These are phyloP conservation scores for Aplocera efformata DNA, from an alignment of 2,888 invertebrate species.

Conservation along the genomic window DNA sequence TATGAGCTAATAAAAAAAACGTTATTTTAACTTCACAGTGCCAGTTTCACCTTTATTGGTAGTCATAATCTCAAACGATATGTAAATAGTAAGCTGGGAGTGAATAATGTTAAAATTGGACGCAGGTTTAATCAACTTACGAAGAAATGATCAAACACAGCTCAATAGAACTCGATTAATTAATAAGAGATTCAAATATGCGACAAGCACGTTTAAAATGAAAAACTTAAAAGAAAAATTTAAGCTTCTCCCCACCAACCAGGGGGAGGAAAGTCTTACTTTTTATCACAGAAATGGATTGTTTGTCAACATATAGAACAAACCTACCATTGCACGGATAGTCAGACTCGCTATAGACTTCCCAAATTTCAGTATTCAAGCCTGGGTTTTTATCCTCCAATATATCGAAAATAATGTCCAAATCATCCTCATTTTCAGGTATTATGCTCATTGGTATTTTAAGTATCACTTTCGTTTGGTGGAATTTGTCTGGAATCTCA, in stretches of 20 bases:
- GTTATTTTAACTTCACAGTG: too few relatives aligned
- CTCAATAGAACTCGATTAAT: too few relatives aligned
- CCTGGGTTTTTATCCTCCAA: constrained; percentile 67
- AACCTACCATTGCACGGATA: constrained; percentile 57
- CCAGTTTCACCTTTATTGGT: too few relatives aligned
- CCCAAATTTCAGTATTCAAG: constrained; percentile 62
- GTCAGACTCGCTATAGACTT: constrained; percentile 40
- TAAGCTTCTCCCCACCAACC: constrained; percentile 57
- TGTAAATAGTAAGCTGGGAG: too few relatives aligned
- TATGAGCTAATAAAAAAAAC: too few relatives aligned
- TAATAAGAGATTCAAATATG: not conserved
- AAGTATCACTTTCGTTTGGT: constrained; percentile 49
- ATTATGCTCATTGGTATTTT: constrained; percentile 55
- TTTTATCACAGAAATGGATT: constrained; percentile 52
- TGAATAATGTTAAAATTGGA: too few relatives aligned
- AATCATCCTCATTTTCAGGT: constrained; percentile 58
- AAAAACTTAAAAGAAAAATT: constrained; percentile 47
- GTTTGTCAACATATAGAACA: constrained; percentile 50
- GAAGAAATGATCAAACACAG: too few relatives aligned
- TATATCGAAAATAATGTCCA: constrained; percentile 60
- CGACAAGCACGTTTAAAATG: too few relatives aligned
- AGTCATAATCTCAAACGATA: too few relatives aligned
- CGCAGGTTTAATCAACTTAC: too few relatives aligned
- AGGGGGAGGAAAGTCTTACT: constrained; percentile 50
- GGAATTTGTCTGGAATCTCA: constrained; percentile 28